Evolutionary conservation across 2,888 invertebrate genomes (phyloP).

Genomic region (Plemyria rubiginata): DNA sequence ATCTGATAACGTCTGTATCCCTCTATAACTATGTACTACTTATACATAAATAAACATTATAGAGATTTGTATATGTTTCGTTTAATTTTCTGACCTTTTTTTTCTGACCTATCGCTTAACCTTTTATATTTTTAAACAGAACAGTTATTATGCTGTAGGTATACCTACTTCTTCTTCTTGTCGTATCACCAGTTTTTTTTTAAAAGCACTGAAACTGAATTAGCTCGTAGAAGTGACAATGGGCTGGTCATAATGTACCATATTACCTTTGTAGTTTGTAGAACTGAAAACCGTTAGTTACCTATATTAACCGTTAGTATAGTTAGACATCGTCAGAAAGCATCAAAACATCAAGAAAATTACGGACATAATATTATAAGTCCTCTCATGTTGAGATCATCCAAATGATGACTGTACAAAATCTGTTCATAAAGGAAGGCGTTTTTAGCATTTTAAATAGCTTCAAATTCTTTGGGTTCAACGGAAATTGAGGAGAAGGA

Average conservation of each 20-base stretch:
- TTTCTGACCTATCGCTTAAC: no score
- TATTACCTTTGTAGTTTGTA: no score
- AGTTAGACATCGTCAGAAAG: no score
- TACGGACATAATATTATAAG: conserved; percentile 26
- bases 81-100: no score
- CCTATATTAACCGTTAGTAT: no score
- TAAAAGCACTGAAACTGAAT: no score
- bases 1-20: conserved; percentile 59
- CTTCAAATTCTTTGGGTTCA: conserved; percentile 40
- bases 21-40: conserved; percentile 64
- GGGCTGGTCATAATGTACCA: no score
- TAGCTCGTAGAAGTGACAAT: no score
- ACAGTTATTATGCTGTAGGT: no score
- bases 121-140: no score
- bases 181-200: no score
- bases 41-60: conserved; percentile 72
- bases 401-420: conserved; percentile 44
- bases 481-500: conserved; percentile 26
- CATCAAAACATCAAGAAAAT: conserved; percentile 9
- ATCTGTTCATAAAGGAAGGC: conserved; percentile 39
- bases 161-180: no score
- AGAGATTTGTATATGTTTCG: conserved; percentile 66
- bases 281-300: conserved; percentile 5
- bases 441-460: conserved; percentile 37
- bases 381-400: conserved; percentile 32